Evolutionary conservation across 2,113 vertebrate species (phyloP).

Genomic region (Myrmecobius fasciatus): DNA sequence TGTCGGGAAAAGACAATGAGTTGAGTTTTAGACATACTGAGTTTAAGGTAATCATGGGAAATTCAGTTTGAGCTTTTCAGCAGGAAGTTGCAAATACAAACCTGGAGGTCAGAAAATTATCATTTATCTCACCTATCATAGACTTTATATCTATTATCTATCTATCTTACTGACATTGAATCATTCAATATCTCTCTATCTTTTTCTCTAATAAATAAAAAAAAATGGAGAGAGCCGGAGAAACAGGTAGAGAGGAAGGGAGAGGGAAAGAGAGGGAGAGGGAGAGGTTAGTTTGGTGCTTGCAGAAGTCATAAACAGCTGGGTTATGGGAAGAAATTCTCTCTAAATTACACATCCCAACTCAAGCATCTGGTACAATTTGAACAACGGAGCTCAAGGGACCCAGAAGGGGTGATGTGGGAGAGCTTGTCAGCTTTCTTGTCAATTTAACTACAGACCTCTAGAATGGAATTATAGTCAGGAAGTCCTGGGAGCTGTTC

Average conservation of each 20-base stretch:
- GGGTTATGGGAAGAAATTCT: conserved; percentile 47
- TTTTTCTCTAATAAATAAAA: neutral
- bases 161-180: neutral
- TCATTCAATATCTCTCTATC: neutral
- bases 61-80: neutral
- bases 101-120: neutral
- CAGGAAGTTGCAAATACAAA: neutral
- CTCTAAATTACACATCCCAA: conserved; percentile 33
- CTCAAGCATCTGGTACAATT: conserved; percentile 20
- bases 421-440: conserved; percentile 35
- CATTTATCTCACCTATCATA: neutral
- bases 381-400: conserved; percentile 19
- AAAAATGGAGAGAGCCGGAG: neutral
- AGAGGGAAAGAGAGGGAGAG: neutral
- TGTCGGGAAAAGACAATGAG: neutral
- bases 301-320: conserved; percentile 57
- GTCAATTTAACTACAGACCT: conserved; percentile 20
- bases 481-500: neutral
- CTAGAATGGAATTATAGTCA: conserved; percentile 31
- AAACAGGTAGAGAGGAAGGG: neutral
- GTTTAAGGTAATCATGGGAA: neutral
- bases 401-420: neutral
- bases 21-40: neutral
- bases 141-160: neutral
- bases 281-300: neutral